phyloP scores from a whole-genome alignment of 1,140 invertebrate genomes.

The Ooceraea biroi region DNA sequence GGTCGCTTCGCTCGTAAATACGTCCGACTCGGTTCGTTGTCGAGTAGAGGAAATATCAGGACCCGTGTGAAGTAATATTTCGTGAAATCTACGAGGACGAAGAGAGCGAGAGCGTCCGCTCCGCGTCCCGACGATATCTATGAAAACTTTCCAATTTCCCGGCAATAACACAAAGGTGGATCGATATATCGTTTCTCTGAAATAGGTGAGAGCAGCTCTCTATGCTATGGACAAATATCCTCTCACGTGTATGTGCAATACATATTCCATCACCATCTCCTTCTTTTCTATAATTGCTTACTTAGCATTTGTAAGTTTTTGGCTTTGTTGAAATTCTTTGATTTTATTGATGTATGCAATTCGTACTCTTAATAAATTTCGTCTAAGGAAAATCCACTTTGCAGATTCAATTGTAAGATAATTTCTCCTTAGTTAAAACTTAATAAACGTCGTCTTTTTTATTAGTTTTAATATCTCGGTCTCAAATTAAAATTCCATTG shows the following conservation, averaged over 20 bases:
- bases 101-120: conserved; percentile 16
- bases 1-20: conserved; percentile 31
- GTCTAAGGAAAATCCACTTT: neutral
- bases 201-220: conserved; percentile 39
- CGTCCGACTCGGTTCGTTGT: conserved; percentile 15
- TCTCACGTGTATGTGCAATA: neutral
- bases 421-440: neutral
- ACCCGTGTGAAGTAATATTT: conserved; percentile 76
- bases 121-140: conserved; percentile 68
- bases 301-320: conserved; percentile 12
- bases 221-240: conserved; percentile 19
- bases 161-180: conserved; percentile 77
- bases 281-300: conserved; percentile 4
- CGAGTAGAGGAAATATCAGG: conserved; percentile 32
- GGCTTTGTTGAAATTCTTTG: neutral
- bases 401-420: neutral
- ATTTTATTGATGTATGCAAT: neutral
- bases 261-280: neutral
- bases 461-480: neutral
- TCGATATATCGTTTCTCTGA: conserved; percentile 68
- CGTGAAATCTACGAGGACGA: conserved; percentile 65
- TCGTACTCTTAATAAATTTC: neutral
- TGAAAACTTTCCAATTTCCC: conserved; percentile 81
- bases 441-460: neutral
- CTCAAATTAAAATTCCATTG: neutral